These are phyloP conservation scores for Zosterops borbonicus DNA, from an alignment of 2,113 vertebrate species.

Conservation along the genomic window DNA sequence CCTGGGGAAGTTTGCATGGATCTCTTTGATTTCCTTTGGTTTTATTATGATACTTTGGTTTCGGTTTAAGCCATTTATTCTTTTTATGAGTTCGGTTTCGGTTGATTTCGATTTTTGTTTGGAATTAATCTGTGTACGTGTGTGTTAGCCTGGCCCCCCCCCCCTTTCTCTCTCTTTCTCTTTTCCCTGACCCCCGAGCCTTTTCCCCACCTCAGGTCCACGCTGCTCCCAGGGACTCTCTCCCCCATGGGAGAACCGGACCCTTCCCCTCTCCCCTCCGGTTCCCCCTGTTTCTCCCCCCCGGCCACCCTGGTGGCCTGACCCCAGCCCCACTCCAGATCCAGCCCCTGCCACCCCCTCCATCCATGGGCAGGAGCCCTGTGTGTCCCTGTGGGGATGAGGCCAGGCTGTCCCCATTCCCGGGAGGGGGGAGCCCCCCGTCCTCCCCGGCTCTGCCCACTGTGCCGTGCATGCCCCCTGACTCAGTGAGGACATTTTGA, in stretches of 20 bases:
- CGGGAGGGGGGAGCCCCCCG: background rate
- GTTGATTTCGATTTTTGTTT: constrained; percentile 72
- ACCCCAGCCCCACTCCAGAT: background rate
- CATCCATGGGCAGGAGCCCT: background rate
- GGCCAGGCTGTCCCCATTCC: constrained; percentile 16
- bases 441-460: background rate
- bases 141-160: constrained; percentile 69
- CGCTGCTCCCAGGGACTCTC: constrained; percentile 10
- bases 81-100: constrained; percentile 74
- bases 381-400: background rate
- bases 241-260: background rate
- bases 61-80: constrained; percentile 70
- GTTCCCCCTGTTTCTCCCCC: background rate
- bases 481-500: constrained; percentile 65
- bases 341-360: background rate
- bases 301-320: rapidly evolving
- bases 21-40: constrained; percentile 69
- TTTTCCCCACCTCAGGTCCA: constrained; percentile 32
- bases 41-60: constrained; percentile 74
- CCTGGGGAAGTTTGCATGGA: constrained; percentile 91
- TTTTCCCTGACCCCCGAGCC: background rate
- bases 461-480: constrained; percentile 65
- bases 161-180: constrained; percentile 7
- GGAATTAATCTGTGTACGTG: constrained; percentile 71
- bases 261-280: background rate